Conservation (phyloP, 2,888 invertebrate genomes). For the Stictocephala bisonia region DNA sequence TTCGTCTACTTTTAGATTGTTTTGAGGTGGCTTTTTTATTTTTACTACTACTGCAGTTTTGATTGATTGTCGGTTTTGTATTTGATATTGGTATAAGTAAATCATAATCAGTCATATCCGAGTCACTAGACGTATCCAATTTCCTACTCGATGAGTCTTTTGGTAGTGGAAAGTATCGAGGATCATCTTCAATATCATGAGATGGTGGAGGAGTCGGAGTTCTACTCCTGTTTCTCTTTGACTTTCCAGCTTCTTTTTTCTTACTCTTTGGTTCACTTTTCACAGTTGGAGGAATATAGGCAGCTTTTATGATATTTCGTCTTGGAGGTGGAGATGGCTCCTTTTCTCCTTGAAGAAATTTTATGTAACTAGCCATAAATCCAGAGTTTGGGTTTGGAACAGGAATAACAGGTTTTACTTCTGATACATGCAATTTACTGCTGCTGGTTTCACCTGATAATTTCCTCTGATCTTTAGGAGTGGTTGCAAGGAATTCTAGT, state of each 20-base stretch:
- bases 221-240: conserved; percentile 53
- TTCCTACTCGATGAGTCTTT: conserved; percentile 71
- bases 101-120: conserved; percentile 70
- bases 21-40: background rate
- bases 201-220: conserved; percentile 64
- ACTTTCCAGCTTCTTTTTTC: background rate
- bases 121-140: conserved; percentile 76
- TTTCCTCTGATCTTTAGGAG: conserved; percentile 52
- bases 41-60: too few species aligned
- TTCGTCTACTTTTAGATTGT: conserved; percentile 10
- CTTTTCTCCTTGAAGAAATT: conserved; percentile 85
- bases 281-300: conserved; percentile 57
- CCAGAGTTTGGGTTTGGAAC: conserved; percentile 71
- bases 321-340: conserved; percentile 84
- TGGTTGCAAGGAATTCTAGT: conserved; percentile 80
- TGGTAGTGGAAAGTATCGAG: conserved; percentile 77
- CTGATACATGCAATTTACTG: conserved; percentile 52
- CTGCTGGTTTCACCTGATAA: conserved; percentile 37
- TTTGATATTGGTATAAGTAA: conserved; percentile 61
- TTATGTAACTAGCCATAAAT: conserved; percentile 89
- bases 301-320: conserved; percentile 74
- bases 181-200: conserved; percentile 70
- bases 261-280: conserved; percentile 57
- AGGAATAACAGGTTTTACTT: conserved; percentile 65
- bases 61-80: conserved; percentile 15